phyloP scores from a whole-genome alignment of 2,888 invertebrate species.

The Drosophila trichaetosa region DNA sequence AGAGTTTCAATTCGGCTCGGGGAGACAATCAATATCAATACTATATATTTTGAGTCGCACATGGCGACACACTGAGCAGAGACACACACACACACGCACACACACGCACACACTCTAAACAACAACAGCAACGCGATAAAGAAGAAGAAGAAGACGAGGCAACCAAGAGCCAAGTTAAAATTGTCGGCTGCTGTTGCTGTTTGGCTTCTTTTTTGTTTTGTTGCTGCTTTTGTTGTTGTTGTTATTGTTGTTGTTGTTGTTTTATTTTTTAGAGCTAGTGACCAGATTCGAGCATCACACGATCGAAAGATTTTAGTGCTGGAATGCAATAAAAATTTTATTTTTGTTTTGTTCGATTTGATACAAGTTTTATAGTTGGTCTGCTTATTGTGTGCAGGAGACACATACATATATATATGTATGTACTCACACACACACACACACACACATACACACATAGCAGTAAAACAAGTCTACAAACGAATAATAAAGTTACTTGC shows the following conservation, averaged over 20 bases:
- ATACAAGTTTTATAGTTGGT: constrained; percentile 81
- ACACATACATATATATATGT: constrained; percentile 36
- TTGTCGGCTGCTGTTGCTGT: constrained; percentile 32
- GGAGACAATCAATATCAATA: constrained; percentile 65
- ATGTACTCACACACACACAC: constrained; percentile 17
- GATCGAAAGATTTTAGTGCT: constrained; percentile 79
- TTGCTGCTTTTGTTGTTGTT: constrained; percentile 12
- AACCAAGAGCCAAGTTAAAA: constrained; percentile 32
- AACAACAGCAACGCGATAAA: background rate
- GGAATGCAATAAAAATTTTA: constrained; percentile 79
- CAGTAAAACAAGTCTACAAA: constrained; percentile 47
- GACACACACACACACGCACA: constrained; percentile 13
- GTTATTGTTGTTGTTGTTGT: constrained; percentile 13
- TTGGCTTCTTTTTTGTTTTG: constrained; percentile 11
- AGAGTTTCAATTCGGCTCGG: constrained; percentile 66
- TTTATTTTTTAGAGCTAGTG: constrained; percentile 53
- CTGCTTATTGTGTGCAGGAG: constrained; percentile 78
- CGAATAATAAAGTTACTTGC: constrained; percentile 33
- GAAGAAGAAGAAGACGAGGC: constrained; percentile 11
- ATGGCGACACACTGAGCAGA: constrained; percentile 64
- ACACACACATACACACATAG: constrained; percentile 6
- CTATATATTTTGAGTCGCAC: constrained; percentile 54
- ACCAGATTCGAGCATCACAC: constrained; percentile 65
- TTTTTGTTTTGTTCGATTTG: constrained; percentile 79
- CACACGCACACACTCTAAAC: constrained; percentile 2